These are phyloP conservation scores for Mormyrus lacerda DNA, from an alignment of 2,113 vertebrate species.

Conservation along the genomic window DNA sequence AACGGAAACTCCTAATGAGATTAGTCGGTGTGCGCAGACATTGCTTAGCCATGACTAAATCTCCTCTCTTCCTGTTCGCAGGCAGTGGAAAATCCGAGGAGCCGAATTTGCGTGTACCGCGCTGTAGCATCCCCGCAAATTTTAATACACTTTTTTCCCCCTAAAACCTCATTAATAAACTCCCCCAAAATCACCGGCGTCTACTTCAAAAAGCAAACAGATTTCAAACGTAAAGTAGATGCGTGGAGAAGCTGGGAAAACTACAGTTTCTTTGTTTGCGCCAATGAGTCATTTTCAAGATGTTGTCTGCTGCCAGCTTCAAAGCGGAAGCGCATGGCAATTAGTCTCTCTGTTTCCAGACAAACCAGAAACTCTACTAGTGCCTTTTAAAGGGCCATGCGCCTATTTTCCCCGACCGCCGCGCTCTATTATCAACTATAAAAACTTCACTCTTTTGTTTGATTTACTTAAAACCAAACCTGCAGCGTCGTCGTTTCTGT, in stretches of 20 bases:
- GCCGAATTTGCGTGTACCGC: slow-evolving; percentile 33
- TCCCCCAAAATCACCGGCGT: not conserved
- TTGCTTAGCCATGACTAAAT: slow-evolving; percentile 90
- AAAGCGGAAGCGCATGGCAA: slow-evolving; percentile 98
- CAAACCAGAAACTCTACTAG: slow-evolving; percentile 87
- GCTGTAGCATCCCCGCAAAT: slow-evolving; percentile 70
- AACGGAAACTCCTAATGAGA: slow-evolving; percentile 91
- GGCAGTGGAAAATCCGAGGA: slow-evolving; percentile 83
- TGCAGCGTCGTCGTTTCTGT: not conserved
- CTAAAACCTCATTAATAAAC: not conserved
- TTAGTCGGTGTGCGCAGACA: slow-evolving; percentile 85
- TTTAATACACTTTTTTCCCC: not conserved
- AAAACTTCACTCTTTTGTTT: not conserved
- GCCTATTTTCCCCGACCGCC: slow-evolving; percentile 19
- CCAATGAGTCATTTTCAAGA: slow-evolving; percentile 98
- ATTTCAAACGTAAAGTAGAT: not conserved
- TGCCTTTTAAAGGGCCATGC: slow-evolving; percentile 57
- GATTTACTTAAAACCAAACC: not conserved
- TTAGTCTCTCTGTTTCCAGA: slow-evolving; percentile 90
- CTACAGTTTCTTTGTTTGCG: slow-evolving; percentile 93
- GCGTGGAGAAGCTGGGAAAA: slow-evolving; percentile 26
- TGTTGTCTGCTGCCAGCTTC: slow-evolving; percentile 98
- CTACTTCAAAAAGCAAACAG: not conserved
- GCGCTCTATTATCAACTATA: not conserved
- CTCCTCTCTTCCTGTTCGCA: slow-evolving; percentile 73